These are phyloP conservation scores for Papilio dardanus DNA, from an alignment of 1,140 invertebrate genomes.

Conservation along the genomic window DNA sequence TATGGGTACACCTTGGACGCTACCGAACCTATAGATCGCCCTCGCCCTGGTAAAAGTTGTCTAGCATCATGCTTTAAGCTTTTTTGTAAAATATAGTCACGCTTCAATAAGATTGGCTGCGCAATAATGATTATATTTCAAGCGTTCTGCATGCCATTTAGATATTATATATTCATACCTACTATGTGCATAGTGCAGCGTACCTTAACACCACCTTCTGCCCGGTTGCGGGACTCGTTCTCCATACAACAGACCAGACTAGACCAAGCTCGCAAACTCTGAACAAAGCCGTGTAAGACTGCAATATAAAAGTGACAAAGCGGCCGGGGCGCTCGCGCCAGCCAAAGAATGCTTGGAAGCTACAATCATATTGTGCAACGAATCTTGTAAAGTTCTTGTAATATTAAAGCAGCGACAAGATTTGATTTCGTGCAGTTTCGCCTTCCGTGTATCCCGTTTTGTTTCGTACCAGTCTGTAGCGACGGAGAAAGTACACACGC, in stretches of 20 bases:
- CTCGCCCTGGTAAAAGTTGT: conserved; percentile 81
- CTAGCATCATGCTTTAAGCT: conserved; percentile 82
- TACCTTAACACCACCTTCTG: conserved; percentile 75
- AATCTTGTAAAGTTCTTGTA: conserved; percentile 82
- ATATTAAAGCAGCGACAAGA: conserved; percentile 80
- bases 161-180: conserved; percentile 82
- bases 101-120: conserved; percentile 82
- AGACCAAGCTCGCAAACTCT: conserved; percentile 50
- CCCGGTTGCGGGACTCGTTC: conserved; percentile 71
- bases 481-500: conserved; percentile 76
- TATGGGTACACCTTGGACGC: conserved; percentile 81
- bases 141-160: conserved; percentile 85
- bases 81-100: conserved; percentile 82
- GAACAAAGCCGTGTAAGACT: conserved; percentile 52
- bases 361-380: conserved; percentile 82
- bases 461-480: conserved; percentile 58
- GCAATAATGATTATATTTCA: conserved; percentile 84
- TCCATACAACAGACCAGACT: conserved; percentile 56
- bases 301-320: conserved; percentile 82
- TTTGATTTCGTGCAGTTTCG: conserved; percentile 72
- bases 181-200: conserved; percentile 80
- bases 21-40: conserved; percentile 79
- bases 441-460: conserved; percentile 77
- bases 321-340: conserved; percentile 68
- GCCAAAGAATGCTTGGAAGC: conserved; percentile 80